phyloP scores from a whole-genome alignment of 1,140 invertebrate genomes.

The Radopholus similis region DNA sequence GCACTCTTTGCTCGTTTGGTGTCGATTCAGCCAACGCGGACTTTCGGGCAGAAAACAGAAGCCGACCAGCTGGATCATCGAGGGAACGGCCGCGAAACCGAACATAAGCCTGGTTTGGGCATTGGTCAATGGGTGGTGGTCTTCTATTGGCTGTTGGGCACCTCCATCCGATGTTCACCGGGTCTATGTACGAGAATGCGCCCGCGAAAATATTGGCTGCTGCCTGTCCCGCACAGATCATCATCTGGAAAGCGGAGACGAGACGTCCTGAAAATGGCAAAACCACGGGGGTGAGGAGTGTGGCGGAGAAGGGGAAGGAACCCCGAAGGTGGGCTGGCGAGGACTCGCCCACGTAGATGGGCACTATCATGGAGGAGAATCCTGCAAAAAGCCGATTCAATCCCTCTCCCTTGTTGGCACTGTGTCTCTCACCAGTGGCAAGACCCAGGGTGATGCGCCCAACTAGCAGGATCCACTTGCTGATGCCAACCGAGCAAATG shows the following conservation, averaged over 20 bases:
- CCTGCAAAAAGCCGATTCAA: too few species aligned
- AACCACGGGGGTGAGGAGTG: too few species aligned
- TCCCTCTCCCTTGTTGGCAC: too few species aligned
- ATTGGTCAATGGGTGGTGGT: too few species aligned
- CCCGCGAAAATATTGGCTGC: conserved; percentile 66
- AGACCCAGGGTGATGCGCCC: conserved; percentile 67
- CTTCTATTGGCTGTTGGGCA: too few species aligned
- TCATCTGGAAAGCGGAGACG: conserved; percentile 66
- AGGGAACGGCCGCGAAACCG: conserved; percentile 66
- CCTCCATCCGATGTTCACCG: conserved; percentile 65
- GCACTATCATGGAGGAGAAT: conserved; percentile 67
- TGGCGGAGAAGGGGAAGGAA: conserved; percentile 63
- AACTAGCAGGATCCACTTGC: conserved; percentile 64
- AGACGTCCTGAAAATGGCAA: conserved; percentile 63
- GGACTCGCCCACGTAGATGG: conserved; percentile 68
- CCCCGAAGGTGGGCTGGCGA: conserved; percentile 65
- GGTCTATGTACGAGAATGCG: conserved; percentile 62
- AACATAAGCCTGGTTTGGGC: conserved; percentile 70
- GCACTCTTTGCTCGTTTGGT: conserved; percentile 62
- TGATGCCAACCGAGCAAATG: conserved; percentile 64
- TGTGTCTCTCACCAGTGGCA: too few species aligned
- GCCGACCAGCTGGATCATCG: conserved; percentile 66
- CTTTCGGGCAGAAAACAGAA: conserved; percentile 69
- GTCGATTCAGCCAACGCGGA: conserved; percentile 66
- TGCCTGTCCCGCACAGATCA: conserved; percentile 67